Conservation (phyloP, 92 coral and sea anemone genomes). For the Muricea muricata region DNA sequence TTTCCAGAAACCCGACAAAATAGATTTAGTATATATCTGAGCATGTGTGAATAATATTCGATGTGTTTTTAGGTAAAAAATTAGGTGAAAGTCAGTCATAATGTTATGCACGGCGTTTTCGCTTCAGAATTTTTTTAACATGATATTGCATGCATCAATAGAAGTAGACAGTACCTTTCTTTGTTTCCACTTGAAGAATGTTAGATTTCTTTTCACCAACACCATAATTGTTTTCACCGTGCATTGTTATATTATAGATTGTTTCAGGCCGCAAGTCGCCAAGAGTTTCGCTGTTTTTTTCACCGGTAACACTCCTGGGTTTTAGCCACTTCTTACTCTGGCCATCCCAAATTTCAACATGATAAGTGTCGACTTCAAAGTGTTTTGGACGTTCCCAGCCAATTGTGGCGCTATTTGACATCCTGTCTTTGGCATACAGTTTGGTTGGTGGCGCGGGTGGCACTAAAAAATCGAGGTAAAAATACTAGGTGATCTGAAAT, state of each 20-base stretch:
- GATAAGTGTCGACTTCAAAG: slow-evolving; percentile 18
- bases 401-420: slow-evolving; percentile 18
- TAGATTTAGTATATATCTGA: too few relatives aligned
- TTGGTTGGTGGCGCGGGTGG: slow-evolving; percentile 43
- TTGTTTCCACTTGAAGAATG: slow-evolving; percentile 12
- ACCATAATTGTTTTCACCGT: slow-evolving; percentile 1
- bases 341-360: not conserved
- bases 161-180: not conserved
- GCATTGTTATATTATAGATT: not conserved
- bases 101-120: too few relatives aligned
- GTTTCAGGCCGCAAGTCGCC: not conserved
- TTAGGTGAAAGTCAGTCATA: not conserved
- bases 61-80: too few relatives aligned
- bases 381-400: slow-evolving; percentile 49
- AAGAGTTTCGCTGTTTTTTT: not conserved
- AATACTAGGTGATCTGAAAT: too few relatives aligned
- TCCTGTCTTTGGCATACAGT: slow-evolving; percentile 30
- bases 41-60: too few relatives aligned
- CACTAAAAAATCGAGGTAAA: not conserved
- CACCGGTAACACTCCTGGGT: not conserved
- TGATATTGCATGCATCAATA: not conserved
- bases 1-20: too few relatives aligned
- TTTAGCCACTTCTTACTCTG: slow-evolving; percentile 23
- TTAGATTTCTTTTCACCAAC: slow-evolving; percentile 3
- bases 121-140: too few relatives aligned